These are phyloP conservation scores for Oikopleura albicans DNA, from an alignment of 23 tunicate species.

Conservation along the genomic window DNA sequence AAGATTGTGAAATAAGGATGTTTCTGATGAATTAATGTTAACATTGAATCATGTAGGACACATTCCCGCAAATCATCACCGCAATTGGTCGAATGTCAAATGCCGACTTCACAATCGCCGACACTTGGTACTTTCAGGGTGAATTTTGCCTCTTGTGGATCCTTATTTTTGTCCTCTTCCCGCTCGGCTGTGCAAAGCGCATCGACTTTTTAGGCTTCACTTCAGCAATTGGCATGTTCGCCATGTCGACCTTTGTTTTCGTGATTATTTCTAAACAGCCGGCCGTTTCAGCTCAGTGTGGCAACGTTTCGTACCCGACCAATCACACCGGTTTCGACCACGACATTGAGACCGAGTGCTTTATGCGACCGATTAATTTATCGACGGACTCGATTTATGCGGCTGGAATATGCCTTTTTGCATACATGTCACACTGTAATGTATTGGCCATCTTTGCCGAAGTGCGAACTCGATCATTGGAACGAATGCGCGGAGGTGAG, in stretches of 20 bases:
- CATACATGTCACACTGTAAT: conserved; percentile 4
- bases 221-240: conserved; percentile 15
- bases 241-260: neutral
- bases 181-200: neutral
- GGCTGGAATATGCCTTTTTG: conserved; percentile 9
- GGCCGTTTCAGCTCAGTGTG: neutral
- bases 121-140: neutral
- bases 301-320: neutral
- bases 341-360: neutral
- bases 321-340: neutral
- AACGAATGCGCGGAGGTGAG: conserved; percentile 1
- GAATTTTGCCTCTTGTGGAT: neutral
- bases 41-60: too few relatives aligned
- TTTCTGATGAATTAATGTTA: too few relatives aligned
- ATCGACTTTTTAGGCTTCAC: conserved; percentile 10
- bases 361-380: neutral
- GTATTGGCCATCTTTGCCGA: conserved; percentile 9
- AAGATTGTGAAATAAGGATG: too few relatives aligned
- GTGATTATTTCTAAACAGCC: neutral
- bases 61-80: neutral
- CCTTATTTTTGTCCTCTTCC: neutral
- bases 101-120: too few relatives aligned
- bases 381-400: neutral
- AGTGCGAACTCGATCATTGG: neutral
- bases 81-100: too few relatives aligned